Conservation (phyloP, 2,113 vertebrate species). For the Mugil cephalus region DNA sequence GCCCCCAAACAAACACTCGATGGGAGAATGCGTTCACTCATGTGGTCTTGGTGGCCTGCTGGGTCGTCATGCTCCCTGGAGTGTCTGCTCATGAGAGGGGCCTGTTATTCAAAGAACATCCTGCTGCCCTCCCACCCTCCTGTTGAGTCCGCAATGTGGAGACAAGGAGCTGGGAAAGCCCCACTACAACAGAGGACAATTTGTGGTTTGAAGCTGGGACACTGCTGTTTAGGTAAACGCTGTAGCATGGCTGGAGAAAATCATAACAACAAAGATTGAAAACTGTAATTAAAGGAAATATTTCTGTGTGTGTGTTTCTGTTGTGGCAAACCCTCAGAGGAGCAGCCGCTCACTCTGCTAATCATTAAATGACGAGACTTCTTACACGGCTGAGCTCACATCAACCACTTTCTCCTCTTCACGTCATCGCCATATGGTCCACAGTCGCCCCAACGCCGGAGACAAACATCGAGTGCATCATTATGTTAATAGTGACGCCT, state of each 20-base stretch:
- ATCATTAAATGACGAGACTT: slow-evolving; percentile 38
- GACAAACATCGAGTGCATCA: slow-evolving; percentile 55
- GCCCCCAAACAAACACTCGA: slow-evolving; percentile 69
- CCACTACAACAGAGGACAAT: slow-evolving; percentile 38
- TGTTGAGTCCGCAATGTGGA: slow-evolving; percentile 27
- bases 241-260: slow-evolving; percentile 20
- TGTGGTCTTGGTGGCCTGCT: slow-evolving; percentile 61
- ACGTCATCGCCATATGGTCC: slow-evolving; percentile 75
- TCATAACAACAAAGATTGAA: slow-evolving; percentile 38
- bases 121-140: slow-evolving; percentile 57
- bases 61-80: slow-evolving; percentile 55
- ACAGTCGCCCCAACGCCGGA: slow-evolving; percentile 57
- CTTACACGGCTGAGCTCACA: slow-evolving; percentile 47
- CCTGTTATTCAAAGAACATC: slow-evolving; percentile 61
- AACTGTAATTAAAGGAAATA: slow-evolving; percentile 47
- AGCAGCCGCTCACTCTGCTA: slow-evolving; percentile 18
- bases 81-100: slow-evolving; percentile 65
- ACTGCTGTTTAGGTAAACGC: slow-evolving; percentile 59
- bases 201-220: slow-evolving; percentile 47
- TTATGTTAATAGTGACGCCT: slow-evolving; percentile 75
- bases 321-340: slow-evolving; percentile 27
- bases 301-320: slow-evolving; percentile 31
- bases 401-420: slow-evolving; percentile 53
- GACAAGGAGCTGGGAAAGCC: slow-evolving; percentile 61
- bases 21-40: slow-evolving; percentile 48